Evolutionary conservation across 2,888 invertebrate species (phyloP).

Genomic region (Drosophila paucipuncta): DNA sequence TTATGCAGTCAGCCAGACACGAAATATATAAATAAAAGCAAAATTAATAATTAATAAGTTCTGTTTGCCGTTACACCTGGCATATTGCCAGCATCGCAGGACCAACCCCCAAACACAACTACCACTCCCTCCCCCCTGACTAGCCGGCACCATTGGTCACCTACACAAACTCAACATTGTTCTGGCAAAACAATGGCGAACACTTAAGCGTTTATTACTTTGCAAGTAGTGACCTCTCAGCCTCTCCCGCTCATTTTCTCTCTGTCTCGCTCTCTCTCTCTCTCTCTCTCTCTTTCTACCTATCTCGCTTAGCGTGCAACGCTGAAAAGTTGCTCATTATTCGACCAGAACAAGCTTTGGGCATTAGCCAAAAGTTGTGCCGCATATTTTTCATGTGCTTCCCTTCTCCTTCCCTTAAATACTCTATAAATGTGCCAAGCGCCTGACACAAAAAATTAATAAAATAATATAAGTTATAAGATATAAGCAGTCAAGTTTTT

Average conservation of each 20-base stretch:
- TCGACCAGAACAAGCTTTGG: slow-evolving; percentile 52
- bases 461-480: background rate
- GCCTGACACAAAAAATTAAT: background rate
- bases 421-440: background rate
- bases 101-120: background rate
- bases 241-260: background rate
- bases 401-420: background rate
- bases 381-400: slow-evolving; percentile 35
- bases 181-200: slow-evolving; percentile 53
- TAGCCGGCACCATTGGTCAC: background rate
- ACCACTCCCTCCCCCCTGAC: background rate
- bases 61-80: slow-evolving; percentile 25
- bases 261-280: background rate
- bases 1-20: slow-evolving; percentile 40
- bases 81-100: slow-evolving; percentile 33
- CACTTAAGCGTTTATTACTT: slow-evolving; percentile 71
- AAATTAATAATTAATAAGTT: slow-evolving; percentile 72
- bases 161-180: slow-evolving; percentile 14
- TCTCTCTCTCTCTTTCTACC: slow-evolving; percentile 4
- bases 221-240: slow-evolving; percentile 32
- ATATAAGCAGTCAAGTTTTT: background rate
- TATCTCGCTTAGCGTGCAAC: slow-evolving; percentile 39
- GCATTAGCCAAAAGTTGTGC: slow-evolving; percentile 61
- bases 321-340: slow-evolving; percentile 51
- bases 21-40: slow-evolving; percentile 49